These are phyloP conservation scores for Urocitellus parryii DNA, from an alignment of 2,113 vertebrate species.

Conservation along the genomic window DNA sequence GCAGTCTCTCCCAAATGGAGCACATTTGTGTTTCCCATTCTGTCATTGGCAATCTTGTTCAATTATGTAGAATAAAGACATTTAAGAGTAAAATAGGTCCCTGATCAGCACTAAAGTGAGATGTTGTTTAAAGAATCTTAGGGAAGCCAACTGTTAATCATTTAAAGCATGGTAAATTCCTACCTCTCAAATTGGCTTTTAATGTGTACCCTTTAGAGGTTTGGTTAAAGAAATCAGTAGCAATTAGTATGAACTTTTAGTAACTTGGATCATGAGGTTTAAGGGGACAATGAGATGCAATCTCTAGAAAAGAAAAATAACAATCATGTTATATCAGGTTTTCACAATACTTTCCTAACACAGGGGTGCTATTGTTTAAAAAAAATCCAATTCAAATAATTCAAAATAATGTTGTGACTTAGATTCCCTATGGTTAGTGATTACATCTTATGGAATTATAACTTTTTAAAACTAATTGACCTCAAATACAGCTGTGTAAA, in stretches of 20 bases:
- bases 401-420: not conserved
- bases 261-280: not conserved
- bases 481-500: not conserved
- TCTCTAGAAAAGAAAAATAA: not conserved
- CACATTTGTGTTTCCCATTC: not conserved
- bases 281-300: not conserved
- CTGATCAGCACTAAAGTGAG: slow-evolving; percentile 49
- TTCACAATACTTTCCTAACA: not conserved
- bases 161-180: slow-evolving; percentile 20
- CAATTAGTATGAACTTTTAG: not conserved
- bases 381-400: not conserved
- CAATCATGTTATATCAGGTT: not conserved
- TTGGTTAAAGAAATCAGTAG: not conserved
- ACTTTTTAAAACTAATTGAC: not conserved
- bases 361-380: not conserved
- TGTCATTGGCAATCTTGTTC: slow-evolving; percentile 49
- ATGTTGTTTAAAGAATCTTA: slow-evolving; percentile 40
- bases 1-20: not conserved
- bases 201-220: not conserved
- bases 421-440: not conserved
- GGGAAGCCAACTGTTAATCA: slow-evolving; percentile 17
- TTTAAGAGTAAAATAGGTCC: slow-evolving; percentile 56
- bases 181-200: slow-evolving; percentile 11
- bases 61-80: slow-evolving; percentile 63
- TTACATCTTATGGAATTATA: not conserved